Evolutionary conservation across 2,113 vertebrate species (phyloP).

Genomic region (Hemibagrus wyckioides): DNA sequence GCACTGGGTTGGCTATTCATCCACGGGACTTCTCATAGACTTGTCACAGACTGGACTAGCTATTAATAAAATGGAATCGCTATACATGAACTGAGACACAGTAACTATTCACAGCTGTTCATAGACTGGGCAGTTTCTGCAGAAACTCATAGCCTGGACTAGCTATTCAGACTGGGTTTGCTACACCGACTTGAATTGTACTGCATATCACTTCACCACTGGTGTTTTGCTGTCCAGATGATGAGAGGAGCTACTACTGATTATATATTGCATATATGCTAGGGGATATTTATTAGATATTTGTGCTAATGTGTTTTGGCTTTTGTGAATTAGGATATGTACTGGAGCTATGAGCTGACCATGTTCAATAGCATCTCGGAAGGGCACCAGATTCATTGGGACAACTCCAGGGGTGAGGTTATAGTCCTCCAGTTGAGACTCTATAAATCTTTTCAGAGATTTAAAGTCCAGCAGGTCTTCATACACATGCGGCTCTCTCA

Average conservation of each 20-base stretch:
- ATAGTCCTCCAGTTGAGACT: constrained; percentile 79
- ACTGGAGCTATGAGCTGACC: constrained; percentile 64
- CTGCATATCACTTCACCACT: background rate
- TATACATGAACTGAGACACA: background rate
- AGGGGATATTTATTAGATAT: background rate
- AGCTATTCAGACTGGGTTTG: background rate
- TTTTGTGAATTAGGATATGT: constrained; percentile 16
- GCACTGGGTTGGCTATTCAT: background rate
- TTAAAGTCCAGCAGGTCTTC: constrained; percentile 81
- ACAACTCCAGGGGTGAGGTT: constrained; percentile 77
- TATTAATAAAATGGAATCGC: background rate
- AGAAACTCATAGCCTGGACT: background rate
- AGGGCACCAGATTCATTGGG: constrained; percentile 83
- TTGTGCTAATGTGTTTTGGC: background rate
- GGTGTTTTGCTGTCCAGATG: background rate
- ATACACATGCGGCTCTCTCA: constrained; percentile 77
- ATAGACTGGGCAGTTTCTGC: no score
- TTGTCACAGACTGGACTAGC: background rate
- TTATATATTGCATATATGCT: background rate
- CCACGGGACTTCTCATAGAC: background rate
- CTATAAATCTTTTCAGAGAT: constrained; percentile 79
- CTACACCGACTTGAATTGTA: background rate
- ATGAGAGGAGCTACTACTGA: background rate
- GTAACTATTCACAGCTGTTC: no score
- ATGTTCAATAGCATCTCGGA: constrained; percentile 85